Evolutionary conservation across 2,113 vertebrate species (phyloP).

Genomic region (Trichechus manatus): DNA sequence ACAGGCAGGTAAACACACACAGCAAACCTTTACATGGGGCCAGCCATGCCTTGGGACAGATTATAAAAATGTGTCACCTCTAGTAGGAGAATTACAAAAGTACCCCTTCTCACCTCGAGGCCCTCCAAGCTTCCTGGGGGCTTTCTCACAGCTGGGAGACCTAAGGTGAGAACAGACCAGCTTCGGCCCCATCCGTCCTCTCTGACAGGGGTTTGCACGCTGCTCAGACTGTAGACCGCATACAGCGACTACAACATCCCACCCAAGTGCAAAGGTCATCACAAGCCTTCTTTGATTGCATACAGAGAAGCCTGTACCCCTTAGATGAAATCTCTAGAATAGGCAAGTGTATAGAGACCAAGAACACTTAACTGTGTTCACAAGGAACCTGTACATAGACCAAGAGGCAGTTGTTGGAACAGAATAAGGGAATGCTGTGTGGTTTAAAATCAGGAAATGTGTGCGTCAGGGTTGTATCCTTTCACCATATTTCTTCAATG

Average conservation of each 20-base stretch:
- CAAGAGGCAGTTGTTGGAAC: not conserved
- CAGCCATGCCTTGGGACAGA: not conserved
- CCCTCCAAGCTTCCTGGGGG: not conserved
- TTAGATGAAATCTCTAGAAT: too few species aligned
- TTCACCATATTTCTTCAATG: not conserved
- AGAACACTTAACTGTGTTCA: not conserved
- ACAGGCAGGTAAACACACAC: not conserved
- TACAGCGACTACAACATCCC: fast-evolving
- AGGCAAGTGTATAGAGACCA: too few species aligned
- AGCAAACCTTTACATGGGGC: too few species aligned
- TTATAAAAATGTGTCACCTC: not conserved
- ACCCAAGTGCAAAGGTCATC: fast-evolving
- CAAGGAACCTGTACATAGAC: not conserved
- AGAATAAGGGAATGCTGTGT: not conserved
- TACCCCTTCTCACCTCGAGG: not conserved
- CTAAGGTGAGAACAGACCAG: not conserved
- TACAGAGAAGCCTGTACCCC: not conserved
- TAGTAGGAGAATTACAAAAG: not conserved
- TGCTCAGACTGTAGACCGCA: not conserved
- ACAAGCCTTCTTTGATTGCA: not conserved
- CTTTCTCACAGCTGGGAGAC: not conserved
- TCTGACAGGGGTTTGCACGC: not conserved
- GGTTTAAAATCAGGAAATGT: not conserved
- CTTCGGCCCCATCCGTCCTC: not conserved
- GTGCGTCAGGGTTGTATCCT: not conserved